phyloP scores from a whole-genome alignment of 2,888 invertebrate species.

The Yponomeuta plumbellus region DNA sequence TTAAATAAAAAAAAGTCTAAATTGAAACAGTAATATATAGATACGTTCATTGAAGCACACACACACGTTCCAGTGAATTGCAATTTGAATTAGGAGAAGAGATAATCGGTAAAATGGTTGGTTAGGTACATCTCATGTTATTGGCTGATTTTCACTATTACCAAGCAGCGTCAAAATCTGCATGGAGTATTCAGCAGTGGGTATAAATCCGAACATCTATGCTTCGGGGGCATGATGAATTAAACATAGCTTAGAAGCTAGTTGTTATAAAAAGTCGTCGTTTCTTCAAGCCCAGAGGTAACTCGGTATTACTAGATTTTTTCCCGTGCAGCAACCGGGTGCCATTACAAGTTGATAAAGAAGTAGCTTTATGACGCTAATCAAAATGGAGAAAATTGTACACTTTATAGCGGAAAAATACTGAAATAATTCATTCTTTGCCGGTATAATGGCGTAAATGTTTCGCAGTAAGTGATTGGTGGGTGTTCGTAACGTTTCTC shows the following conservation, averaged over 20 bases:
- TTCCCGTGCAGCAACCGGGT: not conserved
- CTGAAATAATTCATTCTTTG: not conserved
- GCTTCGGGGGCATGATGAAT: not conserved
- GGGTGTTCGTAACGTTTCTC: not conserved
- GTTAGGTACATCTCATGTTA: too few species aligned
- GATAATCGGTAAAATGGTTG: too few species aligned
- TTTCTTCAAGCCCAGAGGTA: not conserved
- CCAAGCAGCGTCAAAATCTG: too few species aligned
- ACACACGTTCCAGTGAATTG: too few species aligned
- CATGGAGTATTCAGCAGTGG: too few species aligned
- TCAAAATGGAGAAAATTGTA: conserved; percentile 1
- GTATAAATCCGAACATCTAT: too few species aligned
- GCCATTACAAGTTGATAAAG: not conserved
- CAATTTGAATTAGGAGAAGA: too few species aligned
- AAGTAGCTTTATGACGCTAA: not conserved
- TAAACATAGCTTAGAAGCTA: not conserved
- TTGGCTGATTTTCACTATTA: too few species aligned
- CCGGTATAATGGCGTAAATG: not conserved
- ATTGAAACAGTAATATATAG: too few species aligned
- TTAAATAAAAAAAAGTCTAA: too few species aligned
- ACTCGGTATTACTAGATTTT: not conserved
- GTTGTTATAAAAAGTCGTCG: not conserved
- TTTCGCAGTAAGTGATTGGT: not conserved
- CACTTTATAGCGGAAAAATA: not conserved
- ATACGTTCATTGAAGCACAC: too few species aligned